These are phyloP conservation scores for Ectemnius continuus DNA, from an alignment of 2,888 invertebrate species.

Conservation along the genomic window DNA sequence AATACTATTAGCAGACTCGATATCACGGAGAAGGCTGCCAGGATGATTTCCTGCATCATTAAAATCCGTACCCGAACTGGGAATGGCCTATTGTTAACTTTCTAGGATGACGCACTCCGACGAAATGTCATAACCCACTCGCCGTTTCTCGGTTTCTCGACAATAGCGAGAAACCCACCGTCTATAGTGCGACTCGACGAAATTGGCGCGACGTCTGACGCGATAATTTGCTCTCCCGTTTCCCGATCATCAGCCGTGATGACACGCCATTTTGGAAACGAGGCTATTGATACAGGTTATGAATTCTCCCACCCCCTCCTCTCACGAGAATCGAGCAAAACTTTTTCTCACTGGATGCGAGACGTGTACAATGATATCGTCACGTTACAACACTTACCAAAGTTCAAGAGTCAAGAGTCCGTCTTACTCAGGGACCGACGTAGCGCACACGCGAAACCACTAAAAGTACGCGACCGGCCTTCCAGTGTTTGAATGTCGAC, in stretches of 20 bases:
- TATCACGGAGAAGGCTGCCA: constrained; percentile 80
- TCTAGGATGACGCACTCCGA: constrained; percentile 27
- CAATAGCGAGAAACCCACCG: constrained; percentile 27
- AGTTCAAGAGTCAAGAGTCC: constrained; percentile 26
- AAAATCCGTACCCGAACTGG: constrained; percentile 36
- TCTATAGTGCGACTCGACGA: constrained; percentile 26
- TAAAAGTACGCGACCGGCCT: constrained; percentile 2
- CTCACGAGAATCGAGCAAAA: constrained; percentile 2
- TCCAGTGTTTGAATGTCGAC: constrained; percentile 36
- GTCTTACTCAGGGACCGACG: background rate
- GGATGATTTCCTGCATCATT: constrained; percentile 78
- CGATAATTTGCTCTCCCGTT: constrained; percentile 24
- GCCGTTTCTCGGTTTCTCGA: constrained; percentile 21
- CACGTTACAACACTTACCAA: constrained; percentile 51
- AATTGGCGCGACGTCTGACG: constrained; percentile 31
- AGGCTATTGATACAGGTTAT: constrained; percentile 57
- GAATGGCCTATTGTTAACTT: constrained; percentile 28
- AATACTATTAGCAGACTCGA: constrained; percentile 81
- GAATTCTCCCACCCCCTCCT: constrained; percentile 40
- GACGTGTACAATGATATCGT: constrained; percentile 7
- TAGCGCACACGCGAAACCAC: constrained; percentile 7
- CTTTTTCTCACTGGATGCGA: background rate
- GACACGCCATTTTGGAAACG: constrained; percentile 65
- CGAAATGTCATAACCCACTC: constrained; percentile 45
- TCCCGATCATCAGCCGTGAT: constrained; percentile 35